Evolutionary conservation across 2,888 invertebrate species (phyloP), one percentile per base, ranked within the genome.

Genomic region (Volucella bombylans): DNA sequence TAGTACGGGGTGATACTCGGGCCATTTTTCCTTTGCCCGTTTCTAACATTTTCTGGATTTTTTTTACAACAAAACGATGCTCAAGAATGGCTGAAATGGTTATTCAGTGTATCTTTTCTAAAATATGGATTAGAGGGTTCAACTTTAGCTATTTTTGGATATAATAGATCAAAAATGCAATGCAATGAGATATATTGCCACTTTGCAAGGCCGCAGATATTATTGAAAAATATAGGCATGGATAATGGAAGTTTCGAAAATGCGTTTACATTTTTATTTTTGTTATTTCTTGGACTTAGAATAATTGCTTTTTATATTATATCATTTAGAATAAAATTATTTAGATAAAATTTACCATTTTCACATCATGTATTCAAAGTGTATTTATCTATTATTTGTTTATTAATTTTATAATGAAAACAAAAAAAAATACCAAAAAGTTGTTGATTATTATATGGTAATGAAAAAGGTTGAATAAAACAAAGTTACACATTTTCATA

Each of bases 1-100:
- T 93, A 98, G 97, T 94, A 96, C 89, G 97, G 97, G 12, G 96
- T 97, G 6, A 95, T 98, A 89, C 94, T 98, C 90, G 98, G 98
- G 6, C 97, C 98, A 9, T 95, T 98, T 87, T 94, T 95, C 88
- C 94, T 96, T 86, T 94, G 97, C 90, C 98, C 98, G 0, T 97
- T 98, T 90, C 94, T 96, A 31, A 93, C 97, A 87, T 98, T 98
- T 92, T 97, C 97, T 72, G 98, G 98, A 8, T 98, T 98, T 92
- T 98, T 98, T 90, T 94, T 98, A 1, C 96, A 95, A 88, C 93
- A 96, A 88, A 94, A 94, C 88, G 97, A 97, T 88, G 96, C 97
- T 1, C 97, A 97, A 9, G 91, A 92, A 0, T 94, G 94, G 88
- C 92, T 97, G 86, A 94, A 94, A 57, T 98, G 97, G 97, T 88